phyloP scores from a whole-genome alignment of 2,888 invertebrate genomes.

The Scaptomyza cyrtandrae region DNA sequence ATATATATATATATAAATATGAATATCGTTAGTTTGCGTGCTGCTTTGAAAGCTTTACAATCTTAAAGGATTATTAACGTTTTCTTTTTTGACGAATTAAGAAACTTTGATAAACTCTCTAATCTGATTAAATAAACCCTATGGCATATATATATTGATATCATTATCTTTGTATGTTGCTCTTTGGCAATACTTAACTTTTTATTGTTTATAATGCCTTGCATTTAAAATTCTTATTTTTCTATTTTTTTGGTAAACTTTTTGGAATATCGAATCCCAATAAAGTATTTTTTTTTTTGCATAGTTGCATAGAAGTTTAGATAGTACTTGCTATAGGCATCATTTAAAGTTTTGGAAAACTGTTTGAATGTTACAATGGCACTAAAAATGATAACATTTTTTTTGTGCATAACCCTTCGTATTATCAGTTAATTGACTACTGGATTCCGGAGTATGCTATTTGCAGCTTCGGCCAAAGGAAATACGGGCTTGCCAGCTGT shows the following conservation, averaged over 20 bases:
- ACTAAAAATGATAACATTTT: too few species aligned
- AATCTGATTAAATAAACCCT: not conserved
- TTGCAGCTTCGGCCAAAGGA: slow-evolving; percentile 72
- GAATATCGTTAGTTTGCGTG: not conserved
- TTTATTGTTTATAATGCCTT: not conserved
- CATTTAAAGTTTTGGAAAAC: too few species aligned
- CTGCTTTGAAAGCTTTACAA: not conserved
- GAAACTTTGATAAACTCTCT: not conserved
- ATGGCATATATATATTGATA: not conserved
- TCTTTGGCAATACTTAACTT: not conserved
- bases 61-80: not conserved
- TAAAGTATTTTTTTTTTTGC: too few species aligned
- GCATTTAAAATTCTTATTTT: not conserved
- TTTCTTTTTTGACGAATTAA: not conserved
- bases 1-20: too few species aligned
- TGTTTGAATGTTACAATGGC: too few species aligned
- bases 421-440: not conserved
- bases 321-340: too few species aligned
- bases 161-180: not conserved
- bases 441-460: slow-evolving; percentile 21
- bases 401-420: too few species aligned
- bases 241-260: too few species aligned
- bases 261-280: too few species aligned
- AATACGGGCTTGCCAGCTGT: slow-evolving; percentile 58
- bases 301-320: too few species aligned